Conservation (phyloP, 2,113 vertebrate genomes). For the Nothocercus julius region DNA sequence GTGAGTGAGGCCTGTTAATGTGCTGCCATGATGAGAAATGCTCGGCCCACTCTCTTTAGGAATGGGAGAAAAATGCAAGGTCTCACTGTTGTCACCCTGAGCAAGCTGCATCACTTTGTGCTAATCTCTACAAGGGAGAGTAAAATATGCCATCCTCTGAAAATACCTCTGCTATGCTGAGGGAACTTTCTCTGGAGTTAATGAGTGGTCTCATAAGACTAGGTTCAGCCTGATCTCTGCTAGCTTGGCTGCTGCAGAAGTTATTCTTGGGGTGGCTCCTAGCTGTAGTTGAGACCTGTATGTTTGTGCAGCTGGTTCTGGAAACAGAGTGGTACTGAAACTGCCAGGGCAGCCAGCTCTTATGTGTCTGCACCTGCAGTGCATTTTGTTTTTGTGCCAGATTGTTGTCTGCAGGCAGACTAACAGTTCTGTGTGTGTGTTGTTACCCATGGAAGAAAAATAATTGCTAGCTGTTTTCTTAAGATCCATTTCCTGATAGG, state of each 20-base stretch:
- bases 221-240: neutral
- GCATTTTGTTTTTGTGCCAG: neutral
- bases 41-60: rapidly evolving
- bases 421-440: neutral
- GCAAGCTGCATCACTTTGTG: neutral
- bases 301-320: conserved; percentile 38
- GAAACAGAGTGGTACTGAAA: neutral
- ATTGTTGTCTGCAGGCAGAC: neutral
- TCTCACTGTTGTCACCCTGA: neutral
- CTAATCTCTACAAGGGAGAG: neutral
- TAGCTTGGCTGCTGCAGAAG: neutral
- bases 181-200: neutral
- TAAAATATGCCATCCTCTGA: neutral
- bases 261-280: neutral
- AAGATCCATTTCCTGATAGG: neutral
- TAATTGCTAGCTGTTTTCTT: neutral
- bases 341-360: neutral
- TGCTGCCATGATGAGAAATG: neutral
- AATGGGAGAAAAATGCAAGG: neutral
- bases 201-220: neutral
- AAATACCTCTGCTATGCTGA: neutral
- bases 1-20: neutral
- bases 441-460: neutral
- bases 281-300: neutral
- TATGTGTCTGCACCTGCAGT: neutral